Evolutionary conservation across 2,888 invertebrate species (phyloP).

Genomic region (Blastobasis adustella): DNA sequence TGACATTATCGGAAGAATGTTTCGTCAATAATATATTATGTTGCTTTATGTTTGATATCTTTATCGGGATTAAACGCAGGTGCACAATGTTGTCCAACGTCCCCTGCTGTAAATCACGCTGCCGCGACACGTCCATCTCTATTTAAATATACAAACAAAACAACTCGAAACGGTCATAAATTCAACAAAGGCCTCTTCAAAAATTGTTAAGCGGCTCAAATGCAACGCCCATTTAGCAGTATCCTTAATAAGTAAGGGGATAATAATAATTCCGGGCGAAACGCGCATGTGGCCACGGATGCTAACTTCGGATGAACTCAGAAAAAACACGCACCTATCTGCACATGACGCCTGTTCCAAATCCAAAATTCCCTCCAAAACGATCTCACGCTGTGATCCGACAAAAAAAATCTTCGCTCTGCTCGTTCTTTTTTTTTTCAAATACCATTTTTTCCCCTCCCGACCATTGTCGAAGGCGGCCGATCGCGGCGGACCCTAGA

Average conservation of each 20-base stretch:
- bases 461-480: constrained; percentile 31
- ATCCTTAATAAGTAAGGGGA: constrained; percentile 39
- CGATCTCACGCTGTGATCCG: constrained; percentile 67
- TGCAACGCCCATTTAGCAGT: constrained; percentile 44
- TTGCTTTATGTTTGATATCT: no score
- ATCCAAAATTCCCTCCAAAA: constrained; percentile 67
- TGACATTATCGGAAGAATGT: no score
- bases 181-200: constrained; percentile 29
- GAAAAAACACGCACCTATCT: constrained; percentile 34
- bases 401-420: constrained; percentile 43
- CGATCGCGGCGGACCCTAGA: constrained; percentile 40
- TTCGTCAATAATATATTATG: no score
- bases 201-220: constrained; percentile 26
- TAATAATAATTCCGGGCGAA: constrained; percentile 46
- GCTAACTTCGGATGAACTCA: constrained; percentile 29
- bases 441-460: constrained; percentile 45
- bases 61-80: no score
- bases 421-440: constrained; percentile 46
- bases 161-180: constrained; percentile 22
- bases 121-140: constrained; percentile 1
- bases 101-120: no score
- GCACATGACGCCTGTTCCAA: constrained; percentile 63
- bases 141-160: constrained; percentile 45
- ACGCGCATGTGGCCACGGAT: constrained; percentile 36
- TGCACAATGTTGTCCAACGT: no score